Percentiles rank a stretch among this genome's conserved stretches.
Evolutionary conservation across 2,888 invertebrate species (phyloP).

Genomic region (Drosophila mulleri): DNA sequence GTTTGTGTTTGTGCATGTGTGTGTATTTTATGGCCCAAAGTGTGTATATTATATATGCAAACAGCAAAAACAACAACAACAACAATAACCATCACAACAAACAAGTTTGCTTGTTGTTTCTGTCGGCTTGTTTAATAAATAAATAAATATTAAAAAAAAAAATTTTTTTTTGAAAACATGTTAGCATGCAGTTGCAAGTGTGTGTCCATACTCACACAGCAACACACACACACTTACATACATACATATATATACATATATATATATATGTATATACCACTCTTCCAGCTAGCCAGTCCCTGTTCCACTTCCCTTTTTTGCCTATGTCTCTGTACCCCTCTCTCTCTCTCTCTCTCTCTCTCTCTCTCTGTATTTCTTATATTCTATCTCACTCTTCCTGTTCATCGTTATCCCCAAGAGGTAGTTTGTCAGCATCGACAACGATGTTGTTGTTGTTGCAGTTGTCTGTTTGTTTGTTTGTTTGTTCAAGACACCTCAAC

Average conservation of each 20-base stretch:
- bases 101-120: conserved; percentile 64
- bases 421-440: conserved; percentile 56
- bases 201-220: conserved; percentile 28
- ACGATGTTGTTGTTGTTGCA: conserved; percentile 27
- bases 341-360: background rate
- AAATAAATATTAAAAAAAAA: conserved; percentile 52
- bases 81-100: conserved; percentile 48
- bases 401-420: conserved; percentile 30
- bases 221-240: background rate
- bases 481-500: conserved; percentile 71
- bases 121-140: conserved; percentile 62
- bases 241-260: no score
- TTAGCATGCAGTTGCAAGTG: conserved; percentile 76
- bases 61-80: conserved; percentile 39
- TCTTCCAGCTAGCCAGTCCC: conserved; percentile 18
- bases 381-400: conserved; percentile 2
- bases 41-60: conserved; percentile 57
- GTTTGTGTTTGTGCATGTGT: conserved; percentile 7
- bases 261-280: background rate
- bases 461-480: conserved; percentile 58
- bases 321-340: background rate
- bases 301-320: background rate
- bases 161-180: conserved; percentile 60
- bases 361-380: background rate
- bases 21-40: conserved; percentile 26